Percentiles rank a stretch among this genome's conserved stretches.
These are phyloP conservation scores for Tyria jacobaeae DNA, from an alignment of 2,888 invertebrate genomes.

Conservation along the genomic window DNA sequence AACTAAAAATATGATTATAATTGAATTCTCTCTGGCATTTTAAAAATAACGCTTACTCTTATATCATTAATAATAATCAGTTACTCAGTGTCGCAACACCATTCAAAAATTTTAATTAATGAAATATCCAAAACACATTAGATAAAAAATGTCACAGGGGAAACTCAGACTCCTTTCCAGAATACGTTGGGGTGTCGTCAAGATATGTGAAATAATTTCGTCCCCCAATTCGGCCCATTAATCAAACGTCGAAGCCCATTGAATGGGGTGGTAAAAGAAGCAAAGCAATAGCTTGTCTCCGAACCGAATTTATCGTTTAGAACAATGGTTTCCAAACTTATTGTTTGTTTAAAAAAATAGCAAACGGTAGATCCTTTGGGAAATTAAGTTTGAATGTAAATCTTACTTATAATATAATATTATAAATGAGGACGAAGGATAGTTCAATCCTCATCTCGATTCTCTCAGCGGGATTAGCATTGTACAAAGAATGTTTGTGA, in stretches of 20 bases:
- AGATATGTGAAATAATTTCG: slow-evolving; percentile 67
- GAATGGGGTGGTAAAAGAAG: slow-evolving; percentile 81
- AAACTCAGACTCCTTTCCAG: slow-evolving; percentile 37
- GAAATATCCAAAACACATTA: slow-evolving; percentile 43
- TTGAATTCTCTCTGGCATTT: slow-evolving; percentile 30
- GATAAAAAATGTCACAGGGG: slow-evolving; percentile 41
- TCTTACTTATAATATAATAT: not conserved
- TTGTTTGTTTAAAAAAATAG: slow-evolving; percentile 38
- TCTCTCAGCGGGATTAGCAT: not conserved
- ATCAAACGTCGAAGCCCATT: slow-evolving; percentile 80
- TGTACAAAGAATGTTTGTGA: not conserved
- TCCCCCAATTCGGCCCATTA: slow-evolving; percentile 74
- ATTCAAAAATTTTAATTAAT: slow-evolving; percentile 47
- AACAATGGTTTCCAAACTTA: slow-evolving; percentile 54
- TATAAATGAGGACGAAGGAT: not conserved
- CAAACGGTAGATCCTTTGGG: slow-evolving; percentile 23
- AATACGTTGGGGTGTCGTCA: slow-evolving; percentile 56
- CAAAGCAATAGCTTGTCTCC: slow-evolving; percentile 75
- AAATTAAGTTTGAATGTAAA: slow-evolving; percentile 18
- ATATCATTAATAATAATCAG: slow-evolving; percentile 58
- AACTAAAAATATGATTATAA: slow-evolving; percentile 35
- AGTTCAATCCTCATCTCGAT: not conserved
- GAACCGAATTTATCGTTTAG: slow-evolving; percentile 68
- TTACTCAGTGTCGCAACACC: slow-evolving; percentile 17
- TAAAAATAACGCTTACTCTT: slow-evolving; percentile 30